Evolutionary conservation across 37 sponge, comb jelly and placozoan genomes (phyloP).

Genomic region (Sycon ciliatum): DNA sequence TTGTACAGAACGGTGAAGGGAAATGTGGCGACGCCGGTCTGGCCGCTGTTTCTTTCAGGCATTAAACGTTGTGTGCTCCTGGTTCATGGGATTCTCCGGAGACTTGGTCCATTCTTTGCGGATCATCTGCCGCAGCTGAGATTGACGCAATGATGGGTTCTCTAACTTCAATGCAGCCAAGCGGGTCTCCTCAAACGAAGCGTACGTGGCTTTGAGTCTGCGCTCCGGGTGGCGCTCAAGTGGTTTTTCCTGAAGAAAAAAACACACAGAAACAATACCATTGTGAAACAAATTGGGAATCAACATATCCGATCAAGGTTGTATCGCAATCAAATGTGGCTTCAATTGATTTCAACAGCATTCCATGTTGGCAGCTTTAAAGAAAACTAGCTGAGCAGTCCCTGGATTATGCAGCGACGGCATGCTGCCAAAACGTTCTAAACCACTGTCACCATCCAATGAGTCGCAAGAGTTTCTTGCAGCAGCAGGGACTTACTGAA

Average conservation of each 20-base stretch:
- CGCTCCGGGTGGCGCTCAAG: constrained; percentile 61
- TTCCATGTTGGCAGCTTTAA: too few relatives aligned
- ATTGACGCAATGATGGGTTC: constrained; percentile 75
- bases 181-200: constrained; percentile 75
- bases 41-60: too few relatives aligned
- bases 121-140: constrained; percentile 85
- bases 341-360: too few relatives aligned
- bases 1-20: too few relatives aligned
- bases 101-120: constrained; percentile 93
- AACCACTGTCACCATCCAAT: too few relatives aligned
- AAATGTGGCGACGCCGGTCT: too few relatives aligned
- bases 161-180: constrained; percentile 63
- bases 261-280: background rate
- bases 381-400: too few relatives aligned
- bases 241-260: constrained; percentile 14
- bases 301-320: background rate
- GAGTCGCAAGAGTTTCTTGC: background rate
- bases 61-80: constrained; percentile 11
- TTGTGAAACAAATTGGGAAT: background rate
- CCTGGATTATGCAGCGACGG: too few relatives aligned
- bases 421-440: too few relatives aligned
- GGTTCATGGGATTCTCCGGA: constrained; percentile 93
- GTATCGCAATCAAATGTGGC: background rate
- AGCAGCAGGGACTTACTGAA: too few relatives aligned
- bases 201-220: constrained; percentile 73